Conservation (phyloP, 1,140 invertebrate genomes). For the Drosophila kanapiae region DNA sequence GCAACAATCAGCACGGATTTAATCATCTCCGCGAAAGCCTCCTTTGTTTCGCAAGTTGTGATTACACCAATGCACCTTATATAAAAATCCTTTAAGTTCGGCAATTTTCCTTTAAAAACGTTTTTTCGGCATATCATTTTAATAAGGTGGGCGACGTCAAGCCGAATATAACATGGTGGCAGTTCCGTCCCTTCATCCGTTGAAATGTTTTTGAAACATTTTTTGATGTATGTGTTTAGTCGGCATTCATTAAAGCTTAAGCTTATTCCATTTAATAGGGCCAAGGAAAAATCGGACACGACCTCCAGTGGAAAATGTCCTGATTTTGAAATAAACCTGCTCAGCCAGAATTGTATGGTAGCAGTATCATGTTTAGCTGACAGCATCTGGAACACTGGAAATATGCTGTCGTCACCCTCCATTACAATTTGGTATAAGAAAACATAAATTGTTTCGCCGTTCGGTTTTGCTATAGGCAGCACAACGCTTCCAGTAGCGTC, state of each 20-base stretch:
- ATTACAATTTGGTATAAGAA: slow-evolving; percentile 8
- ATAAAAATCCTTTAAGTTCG: neutral
- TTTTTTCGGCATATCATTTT: slow-evolving; percentile 5
- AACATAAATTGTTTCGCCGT: neutral
- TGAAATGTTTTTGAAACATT: neutral
- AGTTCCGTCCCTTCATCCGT: neutral
- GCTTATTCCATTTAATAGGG: neutral
- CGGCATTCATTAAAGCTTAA: slow-evolving; percentile 7
- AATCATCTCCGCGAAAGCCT: neutral
- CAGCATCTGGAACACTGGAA: slow-evolving; percentile 1
- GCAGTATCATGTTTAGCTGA: slow-evolving; percentile 1
- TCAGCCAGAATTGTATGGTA: slow-evolving; percentile 5
- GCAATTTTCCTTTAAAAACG: slow-evolving; percentile 1
- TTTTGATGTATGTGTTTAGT: neutral
- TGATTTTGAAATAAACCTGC: neutral
- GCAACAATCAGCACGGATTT: neutral
- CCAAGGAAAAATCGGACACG: slow-evolving; percentile 4
- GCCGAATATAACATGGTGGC: slow-evolving; percentile 4
- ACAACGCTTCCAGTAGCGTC: slow-evolving; percentile 3
- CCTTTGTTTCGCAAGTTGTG: neutral
- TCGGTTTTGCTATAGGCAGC: neutral
- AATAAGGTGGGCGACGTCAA: slow-evolving; percentile 2
- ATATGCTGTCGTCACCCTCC: slow-evolving; percentile 2
- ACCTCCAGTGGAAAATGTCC: slow-evolving; percentile 7
- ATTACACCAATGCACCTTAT: slow-evolving; percentile 1